A percentile compares a stretch with the other conserved stretches of the same genome.
Conservation (phyloP, 2,113 vertebrate genomes). For the Cyanocitta stelleri region DNA sequence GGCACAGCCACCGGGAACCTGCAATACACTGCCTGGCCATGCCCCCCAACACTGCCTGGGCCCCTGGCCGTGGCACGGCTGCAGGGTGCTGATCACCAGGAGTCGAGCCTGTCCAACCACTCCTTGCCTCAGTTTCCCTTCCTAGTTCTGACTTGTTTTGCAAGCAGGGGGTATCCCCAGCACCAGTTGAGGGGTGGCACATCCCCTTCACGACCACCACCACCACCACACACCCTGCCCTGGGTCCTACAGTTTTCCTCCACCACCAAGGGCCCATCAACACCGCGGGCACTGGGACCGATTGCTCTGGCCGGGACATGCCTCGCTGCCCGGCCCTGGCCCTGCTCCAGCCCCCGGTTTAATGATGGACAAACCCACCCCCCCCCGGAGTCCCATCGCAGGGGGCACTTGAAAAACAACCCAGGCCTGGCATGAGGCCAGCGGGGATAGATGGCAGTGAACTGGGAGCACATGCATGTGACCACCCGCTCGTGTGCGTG, state of each 20-base stretch:
- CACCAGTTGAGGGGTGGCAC: neutral
- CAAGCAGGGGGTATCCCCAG: neutral
- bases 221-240: fast-evolving
- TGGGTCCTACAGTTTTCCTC: fast-evolving
- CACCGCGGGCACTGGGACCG: neutral
- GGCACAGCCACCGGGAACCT: neutral
- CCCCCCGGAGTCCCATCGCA: constrained; percentile 18
- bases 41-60: neutral
- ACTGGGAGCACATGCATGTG: neutral
- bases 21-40: fast-evolving
- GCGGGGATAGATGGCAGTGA: neutral
- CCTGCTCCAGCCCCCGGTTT: constrained; percentile 66
- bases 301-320: constrained; percentile 37
- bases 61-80: fast-evolving
- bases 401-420: constrained; percentile 65
- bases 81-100: neutral
- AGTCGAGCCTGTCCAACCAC: neutral
- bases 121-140: neutral
- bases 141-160: neutral
- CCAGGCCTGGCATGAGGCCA: neutral
- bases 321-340: constrained; percentile 63
- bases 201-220: neutral
- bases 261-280: fast-evolving
- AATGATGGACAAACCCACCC: constrained; percentile 73
- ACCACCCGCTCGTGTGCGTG: fast-evolving